Evolutionary conservation across 2,797 vertebrate genomes (phyloP).

Genomic region (Podarcis siculus): DNA sequence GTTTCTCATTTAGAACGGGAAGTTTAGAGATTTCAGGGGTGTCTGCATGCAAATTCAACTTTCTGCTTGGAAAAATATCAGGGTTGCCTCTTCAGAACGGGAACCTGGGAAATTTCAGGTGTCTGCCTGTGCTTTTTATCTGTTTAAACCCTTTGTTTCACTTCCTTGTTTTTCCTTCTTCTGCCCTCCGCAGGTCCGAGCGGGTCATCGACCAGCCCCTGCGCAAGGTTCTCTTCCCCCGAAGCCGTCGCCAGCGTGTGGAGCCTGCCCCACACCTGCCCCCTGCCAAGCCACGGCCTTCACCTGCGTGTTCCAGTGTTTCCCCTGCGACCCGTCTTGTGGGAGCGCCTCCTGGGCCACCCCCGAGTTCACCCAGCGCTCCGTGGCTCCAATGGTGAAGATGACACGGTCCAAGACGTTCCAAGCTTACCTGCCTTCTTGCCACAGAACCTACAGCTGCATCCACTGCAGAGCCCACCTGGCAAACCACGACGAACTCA

Average conservation of each 20-base stretch:
- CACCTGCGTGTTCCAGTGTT: slow-evolving; percentile 99
- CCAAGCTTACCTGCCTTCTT: slow-evolving; percentile 96
- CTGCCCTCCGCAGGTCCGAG: slow-evolving; percentile 61
- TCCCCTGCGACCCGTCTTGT: slow-evolving; percentile 98
- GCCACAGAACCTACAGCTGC: slow-evolving; percentile 98
- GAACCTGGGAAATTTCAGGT: too few relatives aligned
- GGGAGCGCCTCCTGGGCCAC: slow-evolving; percentile 96
- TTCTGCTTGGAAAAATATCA: background rate
- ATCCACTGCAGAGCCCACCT: slow-evolving; percentile 98
- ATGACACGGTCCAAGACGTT: slow-evolving; percentile 97
- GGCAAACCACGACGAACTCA: slow-evolving; percentile 98
- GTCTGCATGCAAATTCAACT: too few relatives aligned
- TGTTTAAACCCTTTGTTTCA: background rate
- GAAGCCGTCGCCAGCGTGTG: slow-evolving; percentile 79
- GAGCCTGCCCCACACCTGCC: slow-evolving; percentile 88
- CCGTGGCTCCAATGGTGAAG: slow-evolving; percentile 90
- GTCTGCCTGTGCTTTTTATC: background rate
- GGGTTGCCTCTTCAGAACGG: background rate
- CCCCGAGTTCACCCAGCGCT: slow-evolving; percentile 83
- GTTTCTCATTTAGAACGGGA: background rate
- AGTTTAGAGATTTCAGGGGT: too few relatives aligned
- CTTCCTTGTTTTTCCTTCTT: background rate
- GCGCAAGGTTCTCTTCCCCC: slow-evolving; percentile 56
- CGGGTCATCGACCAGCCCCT: slow-evolving; percentile 17
- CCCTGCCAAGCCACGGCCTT: slow-evolving; percentile 97